Evolutionary conservation across 2,888 invertebrate species (phyloP).

Genomic region (Caradrina kadenii): DNA sequence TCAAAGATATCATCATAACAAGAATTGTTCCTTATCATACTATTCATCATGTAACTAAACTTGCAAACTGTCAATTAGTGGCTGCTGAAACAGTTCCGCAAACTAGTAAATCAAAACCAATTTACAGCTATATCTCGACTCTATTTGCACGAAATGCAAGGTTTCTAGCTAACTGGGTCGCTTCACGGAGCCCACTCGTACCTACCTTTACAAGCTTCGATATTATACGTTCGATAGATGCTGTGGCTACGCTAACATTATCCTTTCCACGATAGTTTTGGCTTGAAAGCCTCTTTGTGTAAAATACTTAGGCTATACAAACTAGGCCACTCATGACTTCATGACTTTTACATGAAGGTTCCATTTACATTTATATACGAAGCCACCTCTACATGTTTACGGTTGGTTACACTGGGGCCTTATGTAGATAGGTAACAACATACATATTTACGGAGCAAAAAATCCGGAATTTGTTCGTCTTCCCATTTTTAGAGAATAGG

Average conservation of each 20-base stretch:
- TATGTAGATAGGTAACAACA: constrained; percentile 38
- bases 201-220: constrained; percentile 9
- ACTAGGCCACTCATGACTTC: constrained; percentile 54
- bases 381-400: constrained; percentile 46
- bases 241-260: constrained; percentile 10
- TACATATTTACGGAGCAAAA: constrained; percentile 46
- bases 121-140: constrained; percentile 29
- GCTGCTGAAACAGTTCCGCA: constrained; percentile 11
- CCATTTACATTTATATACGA: constrained; percentile 63
- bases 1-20: neutral
- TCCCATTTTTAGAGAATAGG: constrained; percentile 19
- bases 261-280: constrained; percentile 31
- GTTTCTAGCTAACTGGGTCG: constrained; percentile 21
- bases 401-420: constrained; percentile 47
- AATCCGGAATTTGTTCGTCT: constrained; percentile 34
- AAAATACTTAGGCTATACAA: constrained; percentile 44
- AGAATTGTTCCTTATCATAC: neutral
- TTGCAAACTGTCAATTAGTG: constrained; percentile 33
- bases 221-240: constrained; percentile 29
- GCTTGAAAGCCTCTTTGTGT: constrained; percentile 54
- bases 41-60: constrained; percentile 6
- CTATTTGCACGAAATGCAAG: constrained; percentile 10
- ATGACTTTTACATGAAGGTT: constrained; percentile 65
- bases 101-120: constrained; percentile 27
- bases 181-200: neutral